A percentile compares a stretch with the other conserved stretches of the same genome.
Conservation (phyloP, 2,797 vertebrate genomes). For the Antrozous pallidus region DNA sequence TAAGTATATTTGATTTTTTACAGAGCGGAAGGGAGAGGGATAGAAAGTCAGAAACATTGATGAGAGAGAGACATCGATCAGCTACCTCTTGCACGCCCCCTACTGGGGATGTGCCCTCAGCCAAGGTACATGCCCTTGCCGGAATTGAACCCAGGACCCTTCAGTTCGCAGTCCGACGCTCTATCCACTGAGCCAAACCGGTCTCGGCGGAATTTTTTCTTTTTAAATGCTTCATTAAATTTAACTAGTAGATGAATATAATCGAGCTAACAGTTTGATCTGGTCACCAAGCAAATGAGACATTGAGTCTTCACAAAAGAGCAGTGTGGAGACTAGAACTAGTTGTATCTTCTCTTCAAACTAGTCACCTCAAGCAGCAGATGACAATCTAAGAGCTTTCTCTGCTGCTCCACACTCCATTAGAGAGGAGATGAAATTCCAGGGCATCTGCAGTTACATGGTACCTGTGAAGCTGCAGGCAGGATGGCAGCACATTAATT, state of each 20-base stretch:
- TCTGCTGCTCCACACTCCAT: background rate
- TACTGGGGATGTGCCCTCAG: no score
- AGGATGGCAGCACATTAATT: background rate
- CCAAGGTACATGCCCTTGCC: no score
- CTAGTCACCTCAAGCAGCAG: background rate
- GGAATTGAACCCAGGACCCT: no score
- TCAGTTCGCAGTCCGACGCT: no score
- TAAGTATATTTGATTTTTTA: no score
- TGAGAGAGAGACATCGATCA: no score
- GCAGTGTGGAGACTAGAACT: background rate
- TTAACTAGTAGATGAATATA: background rate
- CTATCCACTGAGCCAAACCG: no score
- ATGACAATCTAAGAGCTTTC: background rate
- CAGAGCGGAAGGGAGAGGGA: no score
- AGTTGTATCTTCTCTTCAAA: conserved; percentile 14
- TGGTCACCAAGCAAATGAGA: background rate
- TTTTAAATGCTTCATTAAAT: conserved; percentile 58
- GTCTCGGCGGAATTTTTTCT: no score
- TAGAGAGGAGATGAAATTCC: background rate
- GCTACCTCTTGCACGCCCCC: no score
- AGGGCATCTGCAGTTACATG: background rate
- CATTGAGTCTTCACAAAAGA: background rate
- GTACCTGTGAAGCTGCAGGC: conserved; percentile 44
- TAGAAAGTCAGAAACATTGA: no score
- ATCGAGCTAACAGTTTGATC: background rate